phyloP scores from a whole-genome alignment of 2,113 vertebrate species.

The Clarias batrachus region DNA sequence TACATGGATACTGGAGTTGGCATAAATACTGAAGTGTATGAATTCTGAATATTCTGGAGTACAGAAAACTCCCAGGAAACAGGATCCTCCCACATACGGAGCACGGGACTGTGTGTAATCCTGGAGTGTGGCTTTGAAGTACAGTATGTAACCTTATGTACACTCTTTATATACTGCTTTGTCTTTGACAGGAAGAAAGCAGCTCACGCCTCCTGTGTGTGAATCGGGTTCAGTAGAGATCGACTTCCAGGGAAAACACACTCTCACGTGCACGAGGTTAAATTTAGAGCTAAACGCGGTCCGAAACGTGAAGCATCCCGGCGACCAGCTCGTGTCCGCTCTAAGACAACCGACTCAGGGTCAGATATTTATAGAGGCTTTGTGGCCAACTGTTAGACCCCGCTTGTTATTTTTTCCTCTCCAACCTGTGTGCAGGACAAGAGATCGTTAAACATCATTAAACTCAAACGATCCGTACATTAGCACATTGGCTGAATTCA shows the following conservation, averaged over 20 bases:
- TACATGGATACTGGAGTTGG: neutral
- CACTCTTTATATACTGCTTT: too few relatives aligned
- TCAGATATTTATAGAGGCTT: conserved; percentile 56
- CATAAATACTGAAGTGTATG: neutral
- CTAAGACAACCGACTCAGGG: conserved; percentile 56
- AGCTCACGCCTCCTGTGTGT: neutral
- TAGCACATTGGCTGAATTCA: too few relatives aligned
- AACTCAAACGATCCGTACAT: neutral
- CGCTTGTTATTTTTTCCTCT: neutral
- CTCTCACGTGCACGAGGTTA: conserved; percentile 33
- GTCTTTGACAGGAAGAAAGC: neutral
- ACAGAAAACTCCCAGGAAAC: neutral
- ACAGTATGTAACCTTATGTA: neutral
- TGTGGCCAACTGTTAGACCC: conserved; percentile 24
- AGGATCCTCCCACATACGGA: neutral
- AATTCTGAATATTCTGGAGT: neutral
- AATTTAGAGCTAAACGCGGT: conserved; percentile 56
- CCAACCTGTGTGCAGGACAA: neutral
- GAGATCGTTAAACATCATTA: neutral
- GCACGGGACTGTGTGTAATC: neutral
- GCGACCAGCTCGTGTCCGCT: conserved; percentile 47
- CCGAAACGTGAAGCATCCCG: conserved; percentile 46
- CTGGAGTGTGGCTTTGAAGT: neutral
- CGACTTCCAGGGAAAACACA: conserved; percentile 9
- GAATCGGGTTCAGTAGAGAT: neutral